Conservation (phyloP, 2,888 invertebrate species). For the Zhuqinia jingwanae region DNA sequence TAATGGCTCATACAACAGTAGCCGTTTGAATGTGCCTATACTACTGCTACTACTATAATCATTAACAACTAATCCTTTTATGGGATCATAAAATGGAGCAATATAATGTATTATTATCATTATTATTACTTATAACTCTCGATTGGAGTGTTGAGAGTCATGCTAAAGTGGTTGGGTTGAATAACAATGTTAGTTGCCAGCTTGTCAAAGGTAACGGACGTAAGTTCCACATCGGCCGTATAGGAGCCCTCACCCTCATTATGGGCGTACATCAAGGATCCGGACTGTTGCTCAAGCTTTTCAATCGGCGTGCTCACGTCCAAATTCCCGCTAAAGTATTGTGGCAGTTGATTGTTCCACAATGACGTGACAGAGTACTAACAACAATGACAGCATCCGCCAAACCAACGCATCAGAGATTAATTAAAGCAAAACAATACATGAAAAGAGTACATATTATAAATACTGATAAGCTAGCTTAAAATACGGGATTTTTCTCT, state of each 20-base stretch:
- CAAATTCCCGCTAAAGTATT: slow-evolving; percentile 80
- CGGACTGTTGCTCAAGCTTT: slow-evolving; percentile 79
- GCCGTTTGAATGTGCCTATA: no score
- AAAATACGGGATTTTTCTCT: not conserved
- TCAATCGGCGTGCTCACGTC: slow-evolving; percentile 81
- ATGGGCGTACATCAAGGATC: slow-evolving; percentile 76
- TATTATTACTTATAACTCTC: slow-evolving; percentile 72
- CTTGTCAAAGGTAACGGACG: slow-evolving; percentile 76
- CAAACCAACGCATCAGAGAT: not conserved
- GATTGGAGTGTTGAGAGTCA: slow-evolving; percentile 77
- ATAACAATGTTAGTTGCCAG: slow-evolving; percentile 73
- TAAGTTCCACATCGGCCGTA: slow-evolving; percentile 75
- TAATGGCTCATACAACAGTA: not conserved
- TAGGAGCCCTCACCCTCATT: slow-evolving; percentile 75
- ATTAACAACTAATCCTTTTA: not conserved
- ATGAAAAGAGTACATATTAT: no score
- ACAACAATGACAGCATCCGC: slow-evolving; percentile 29
- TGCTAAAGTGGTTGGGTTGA: slow-evolving; percentile 74
- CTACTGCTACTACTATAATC: not conserved
- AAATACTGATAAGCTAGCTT: not conserved
- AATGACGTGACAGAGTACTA: slow-evolving; percentile 80
- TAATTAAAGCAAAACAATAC: slow-evolving; percentile 13
- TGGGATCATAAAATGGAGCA: not conserved
- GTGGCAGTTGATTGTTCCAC: slow-evolving; percentile 80
- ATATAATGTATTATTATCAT: not conserved